phyloP scores from a whole-genome alignment of 2,113 vertebrate genomes.

The Megalops atlanticus region DNA sequence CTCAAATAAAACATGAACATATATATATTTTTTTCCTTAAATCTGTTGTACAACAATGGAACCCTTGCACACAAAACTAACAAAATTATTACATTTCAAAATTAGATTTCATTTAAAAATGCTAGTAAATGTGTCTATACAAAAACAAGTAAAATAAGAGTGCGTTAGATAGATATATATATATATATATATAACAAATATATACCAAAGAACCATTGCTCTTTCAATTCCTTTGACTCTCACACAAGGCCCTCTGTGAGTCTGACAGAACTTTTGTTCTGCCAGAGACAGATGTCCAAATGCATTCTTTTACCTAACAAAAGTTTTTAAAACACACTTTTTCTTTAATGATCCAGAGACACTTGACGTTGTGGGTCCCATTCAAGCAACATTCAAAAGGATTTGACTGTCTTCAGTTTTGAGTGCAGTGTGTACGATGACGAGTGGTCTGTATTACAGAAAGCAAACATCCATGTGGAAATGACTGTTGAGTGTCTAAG shows the following conservation, averaged over 20 bases:
- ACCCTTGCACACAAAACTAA: constrained; percentile 77
- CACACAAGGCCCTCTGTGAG: constrained; percentile 38
- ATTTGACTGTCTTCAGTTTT: not conserved
- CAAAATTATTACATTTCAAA: constrained; percentile 81
- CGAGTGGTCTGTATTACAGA: no score
- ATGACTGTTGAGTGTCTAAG: no score
- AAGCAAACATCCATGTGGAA: no score
- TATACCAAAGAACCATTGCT: constrained; percentile 49
- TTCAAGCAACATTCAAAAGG: not conserved
- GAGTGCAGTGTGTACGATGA: not conserved
- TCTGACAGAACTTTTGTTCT: no score
- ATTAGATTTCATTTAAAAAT: constrained; percentile 78
- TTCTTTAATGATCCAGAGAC: not conserved
- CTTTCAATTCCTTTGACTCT: constrained; percentile 47
- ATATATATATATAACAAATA: constrained; percentile 61
- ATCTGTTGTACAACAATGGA: constrained; percentile 79
- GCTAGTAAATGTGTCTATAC: constrained; percentile 80
- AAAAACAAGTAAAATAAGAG: constrained; percentile 82
- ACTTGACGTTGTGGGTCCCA: not conserved
- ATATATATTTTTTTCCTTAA: constrained; percentile 31
- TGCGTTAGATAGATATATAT: constrained; percentile 77
- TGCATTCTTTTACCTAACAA: no score
- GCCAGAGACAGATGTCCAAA: no score
- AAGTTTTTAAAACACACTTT: no score
- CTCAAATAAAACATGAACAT: not conserved